Conservation (phyloP, 1,140 invertebrate genomes). For the Pomacea maculata region DNA sequence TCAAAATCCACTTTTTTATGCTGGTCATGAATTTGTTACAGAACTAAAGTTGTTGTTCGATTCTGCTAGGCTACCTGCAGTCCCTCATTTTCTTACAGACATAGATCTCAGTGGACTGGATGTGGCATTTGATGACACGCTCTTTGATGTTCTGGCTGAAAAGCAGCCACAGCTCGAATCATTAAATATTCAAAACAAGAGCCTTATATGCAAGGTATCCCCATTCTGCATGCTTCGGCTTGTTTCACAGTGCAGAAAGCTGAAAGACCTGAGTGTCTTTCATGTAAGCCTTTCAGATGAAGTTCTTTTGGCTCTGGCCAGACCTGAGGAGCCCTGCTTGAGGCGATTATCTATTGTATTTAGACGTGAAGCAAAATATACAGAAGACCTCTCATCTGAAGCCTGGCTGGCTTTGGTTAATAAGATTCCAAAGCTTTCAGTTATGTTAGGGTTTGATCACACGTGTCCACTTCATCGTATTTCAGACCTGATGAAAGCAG, state of each 20-base stretch:
- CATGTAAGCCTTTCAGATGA: constrained; percentile 51
- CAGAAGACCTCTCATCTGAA: constrained; percentile 38
- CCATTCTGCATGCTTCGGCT: constrained; percentile 39
- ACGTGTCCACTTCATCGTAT: constrained; percentile 49
- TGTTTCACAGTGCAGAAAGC: constrained; percentile 40
- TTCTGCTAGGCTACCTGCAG: background rate
- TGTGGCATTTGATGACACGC: constrained; percentile 44
- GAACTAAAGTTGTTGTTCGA: constrained; percentile 37
- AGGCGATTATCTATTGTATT: constrained; percentile 47
- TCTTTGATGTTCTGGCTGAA: constrained; percentile 47
- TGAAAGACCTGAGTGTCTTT: constrained; percentile 46
- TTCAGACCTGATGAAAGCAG: constrained; percentile 49
- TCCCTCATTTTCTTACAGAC: constrained; percentile 25
- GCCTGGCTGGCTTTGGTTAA: constrained; percentile 42
- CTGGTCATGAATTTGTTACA: constrained; percentile 43
- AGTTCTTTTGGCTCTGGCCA: constrained; percentile 41
- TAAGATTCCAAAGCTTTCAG: constrained; percentile 42
- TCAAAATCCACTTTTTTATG: constrained; percentile 53
- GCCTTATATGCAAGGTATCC: constrained; percentile 47
- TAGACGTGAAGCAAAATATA: constrained; percentile 50
- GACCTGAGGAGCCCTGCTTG: constrained; percentile 34
- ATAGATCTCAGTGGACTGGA: constrained; percentile 49
- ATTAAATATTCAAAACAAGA: constrained; percentile 54
- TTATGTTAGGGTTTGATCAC: constrained; percentile 55
- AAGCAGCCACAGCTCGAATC: constrained; percentile 48